phyloP scores from a whole-genome alignment of 1,140 invertebrate species.

The Doryteuthis pealeii region DNA sequence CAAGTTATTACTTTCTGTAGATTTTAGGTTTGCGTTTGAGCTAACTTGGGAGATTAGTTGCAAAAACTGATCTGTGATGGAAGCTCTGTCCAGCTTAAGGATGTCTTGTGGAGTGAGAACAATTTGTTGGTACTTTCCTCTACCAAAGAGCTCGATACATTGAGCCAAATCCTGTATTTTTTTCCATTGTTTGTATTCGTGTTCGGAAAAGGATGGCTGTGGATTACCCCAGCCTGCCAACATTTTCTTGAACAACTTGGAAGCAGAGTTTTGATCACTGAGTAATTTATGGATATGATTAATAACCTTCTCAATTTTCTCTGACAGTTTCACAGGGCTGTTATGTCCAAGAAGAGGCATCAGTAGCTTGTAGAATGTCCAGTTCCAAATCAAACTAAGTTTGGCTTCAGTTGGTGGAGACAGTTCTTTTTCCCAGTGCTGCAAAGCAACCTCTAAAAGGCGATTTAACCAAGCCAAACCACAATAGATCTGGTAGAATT shows the following conservation, averaged over 20 bases:
- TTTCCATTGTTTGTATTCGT: constrained; percentile 23
- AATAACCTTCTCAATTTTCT: constrained; percentile 2
- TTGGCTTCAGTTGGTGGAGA: not conserved
- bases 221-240: constrained; percentile 44
- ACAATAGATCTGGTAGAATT: constrained; percentile 2
- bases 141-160: not conserved
- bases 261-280: constrained; percentile 26
- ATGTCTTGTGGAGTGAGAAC: not conserved
- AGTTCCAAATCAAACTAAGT: not conserved
- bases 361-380: not conserved
- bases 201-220: constrained; percentile 29
- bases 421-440: not conserved
- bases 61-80: not conserved
- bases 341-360: constrained; percentile 1
- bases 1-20: not conserved
- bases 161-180: constrained; percentile 17
- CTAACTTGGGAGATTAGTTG: not conserved
- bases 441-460: not conserved
- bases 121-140: not conserved
- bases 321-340: constrained; percentile 11
- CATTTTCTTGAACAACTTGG: constrained; percentile 34
- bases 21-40: not conserved
- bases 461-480: constrained; percentile 1
- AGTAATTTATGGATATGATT: constrained; percentile 28
- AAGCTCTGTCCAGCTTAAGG: not conserved